A percentile compares a stretch with the other conserved stretches of the same genome.
Conservation (phyloP, 1,140 invertebrate genomes). For the Pachyrhynchus sulphureomaculatus region DNA sequence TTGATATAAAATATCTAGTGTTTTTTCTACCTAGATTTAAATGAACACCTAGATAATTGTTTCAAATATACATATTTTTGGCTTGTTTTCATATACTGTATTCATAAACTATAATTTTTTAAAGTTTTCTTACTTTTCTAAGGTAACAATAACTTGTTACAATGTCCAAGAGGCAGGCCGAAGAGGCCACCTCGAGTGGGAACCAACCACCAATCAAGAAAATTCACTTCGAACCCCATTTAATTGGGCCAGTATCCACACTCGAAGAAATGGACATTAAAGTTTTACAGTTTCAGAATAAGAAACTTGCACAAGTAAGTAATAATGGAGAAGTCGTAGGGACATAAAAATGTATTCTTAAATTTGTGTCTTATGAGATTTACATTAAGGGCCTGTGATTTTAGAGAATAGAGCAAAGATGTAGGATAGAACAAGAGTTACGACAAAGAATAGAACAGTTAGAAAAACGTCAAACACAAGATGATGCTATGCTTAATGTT, state of each 20-base stretch:
- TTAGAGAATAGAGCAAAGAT: conserved; percentile 85
- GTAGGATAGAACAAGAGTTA: conserved; percentile 86
- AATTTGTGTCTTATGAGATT: no score
- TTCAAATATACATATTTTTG: no score
- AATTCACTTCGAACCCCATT: conserved; percentile 90
- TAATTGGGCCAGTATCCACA: conserved; percentile 90
- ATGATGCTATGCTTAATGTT: conserved; percentile 96
- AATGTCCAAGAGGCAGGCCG: conserved; percentile 50
- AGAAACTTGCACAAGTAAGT: conserved; percentile 86
- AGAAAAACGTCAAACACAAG: conserved; percentile 94
- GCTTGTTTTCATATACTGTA: background rate
- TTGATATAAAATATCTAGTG: no score
- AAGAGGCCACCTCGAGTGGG: conserved; percentile 44
- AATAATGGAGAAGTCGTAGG: background rate
- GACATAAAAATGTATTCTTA: no score
- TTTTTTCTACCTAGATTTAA: no score
- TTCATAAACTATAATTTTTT: no score
- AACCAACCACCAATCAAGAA: conserved; percentile 82
- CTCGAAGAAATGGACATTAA: conserved; percentile 97
- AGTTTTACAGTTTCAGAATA: conserved; percentile 95
- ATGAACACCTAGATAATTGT: no score
- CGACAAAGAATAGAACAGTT: conserved; percentile 92
- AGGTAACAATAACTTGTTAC: no score
- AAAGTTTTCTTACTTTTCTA: no score
- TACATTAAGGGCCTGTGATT: no score